Percentiles rank a stretch among this genome's conserved stretches.
Evolutionary conservation across 2,113 vertebrate species (phyloP).

Genomic region (Nibea coibor): DNA sequence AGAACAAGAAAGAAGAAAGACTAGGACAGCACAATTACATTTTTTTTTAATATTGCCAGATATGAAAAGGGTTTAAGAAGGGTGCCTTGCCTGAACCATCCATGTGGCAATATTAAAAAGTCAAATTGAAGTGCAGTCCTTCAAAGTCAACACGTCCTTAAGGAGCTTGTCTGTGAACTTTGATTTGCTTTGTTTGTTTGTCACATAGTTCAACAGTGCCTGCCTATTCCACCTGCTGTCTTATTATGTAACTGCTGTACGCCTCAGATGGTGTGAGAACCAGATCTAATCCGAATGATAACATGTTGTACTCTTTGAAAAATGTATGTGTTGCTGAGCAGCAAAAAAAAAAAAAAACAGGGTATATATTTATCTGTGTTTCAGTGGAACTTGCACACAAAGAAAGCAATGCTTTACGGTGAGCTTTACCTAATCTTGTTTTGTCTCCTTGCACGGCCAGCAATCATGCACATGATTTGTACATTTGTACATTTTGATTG

Average conservation of each 20-base stretch:
- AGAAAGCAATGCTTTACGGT: constrained; percentile 42
- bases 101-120: no score
- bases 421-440: constrained; percentile 27
- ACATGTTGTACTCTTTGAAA: neutral
- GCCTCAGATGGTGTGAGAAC: neutral
- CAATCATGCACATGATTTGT: constrained; percentile 20
- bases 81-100: no score
- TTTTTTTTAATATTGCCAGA: no score
- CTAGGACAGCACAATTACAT: no score
- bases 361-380: constrained; percentile 3
- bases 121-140: no score
- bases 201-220: constrained; percentile 38
- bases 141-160: neutral
- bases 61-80: no score
- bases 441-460: constrained; percentile 12
- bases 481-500: neutral
- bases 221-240: constrained; percentile 48
- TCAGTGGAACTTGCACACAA: constrained; percentile 30
- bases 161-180: constrained; percentile 13
- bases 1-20: no score
- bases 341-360: neutral
- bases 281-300: neutral
- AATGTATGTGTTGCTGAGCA: constrained; percentile 12
- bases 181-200: neutral
- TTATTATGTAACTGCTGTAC: constrained; percentile 30